Base-by-base conservation (phyloP, 1,140 invertebrate species). In the Drosophila varians region DNA sequence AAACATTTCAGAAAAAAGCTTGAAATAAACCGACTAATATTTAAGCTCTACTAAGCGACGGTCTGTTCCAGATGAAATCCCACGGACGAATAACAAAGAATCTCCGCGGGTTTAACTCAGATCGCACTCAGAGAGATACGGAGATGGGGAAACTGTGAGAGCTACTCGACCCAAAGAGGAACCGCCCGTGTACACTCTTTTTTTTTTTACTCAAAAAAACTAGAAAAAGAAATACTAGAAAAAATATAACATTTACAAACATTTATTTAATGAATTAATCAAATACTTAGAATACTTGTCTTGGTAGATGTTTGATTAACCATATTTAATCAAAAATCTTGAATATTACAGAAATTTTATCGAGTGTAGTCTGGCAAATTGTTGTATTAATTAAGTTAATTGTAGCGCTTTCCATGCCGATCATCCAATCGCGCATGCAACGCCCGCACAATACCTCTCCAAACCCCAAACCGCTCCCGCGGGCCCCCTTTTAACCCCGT, bases 371-470 rank as follows among this genome's bases (percentile, higher is more conserved):
- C 21, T 42, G 49, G 72, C 49, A 58, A 65, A 74, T 74, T 56
- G 77, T 78, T 80, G 76, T 52, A 76, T 87, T 87, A 87, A 87
- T 87, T 87, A 75, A 87, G 69, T 88, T 88, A 87, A 87, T 87
- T 87, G 74, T 77, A 71, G 74, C 54, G 53, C 74, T 75, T 68
- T 71, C 65, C 54, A 68, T 14, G 68, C 47, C 19, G 54, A 51
- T 68, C 64, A 74, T 74, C 80, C 62, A 72, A 34, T 66, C 64
- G 55, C 61, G 71, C 75, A 66, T 71, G 56, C 48, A 77, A 87
- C 83, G 77, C 74, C 79, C 79, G 79, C 79, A 83, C 82, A 77
- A 74, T 68, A 48, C 40, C 40, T 56, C 14, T n/a, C 11, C 11
- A 14, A 57, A 43, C 49, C 14, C 53, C 11, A 16, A 14, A 55